Percentiles rank a stretch among this genome's conserved stretches.
Conservation (phyloP, 2,888 invertebrate species). For the Agrotis segetum region DNA sequence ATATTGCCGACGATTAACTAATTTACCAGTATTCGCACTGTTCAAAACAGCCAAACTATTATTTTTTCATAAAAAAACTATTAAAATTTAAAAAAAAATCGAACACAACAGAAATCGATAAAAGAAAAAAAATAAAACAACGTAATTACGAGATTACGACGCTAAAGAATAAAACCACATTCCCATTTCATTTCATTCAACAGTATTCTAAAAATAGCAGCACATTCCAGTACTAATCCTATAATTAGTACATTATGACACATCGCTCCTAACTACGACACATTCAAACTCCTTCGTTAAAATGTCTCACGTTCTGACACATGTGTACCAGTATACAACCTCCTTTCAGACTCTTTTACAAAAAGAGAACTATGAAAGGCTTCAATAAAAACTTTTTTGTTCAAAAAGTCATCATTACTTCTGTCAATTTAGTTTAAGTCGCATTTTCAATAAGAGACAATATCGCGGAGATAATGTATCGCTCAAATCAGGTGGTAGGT, state of each 20-base stretch:
- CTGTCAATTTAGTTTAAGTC: too few species aligned
- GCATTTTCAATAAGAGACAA: too few species aligned
- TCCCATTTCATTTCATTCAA: neutral
- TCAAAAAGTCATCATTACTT: too few species aligned
- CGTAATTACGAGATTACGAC: neutral
- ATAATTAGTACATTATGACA: slow-evolving; percentile 49
- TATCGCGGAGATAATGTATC: too few species aligned
- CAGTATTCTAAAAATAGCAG: slow-evolving; percentile 15
- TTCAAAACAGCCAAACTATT: too few species aligned
- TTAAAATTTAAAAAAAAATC: too few species aligned
- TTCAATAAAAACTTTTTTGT: slow-evolving; percentile 28
- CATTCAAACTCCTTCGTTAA: slow-evolving; percentile 53
- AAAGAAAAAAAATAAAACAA: neutral
- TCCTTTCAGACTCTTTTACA: slow-evolving; percentile 23
- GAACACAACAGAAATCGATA: too few species aligned
- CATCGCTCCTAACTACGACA: slow-evolving; percentile 30
- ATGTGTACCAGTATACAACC: slow-evolving; percentile 19
- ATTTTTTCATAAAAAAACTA: too few species aligned
- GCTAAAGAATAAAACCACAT: neutral
- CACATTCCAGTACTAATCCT: slow-evolving; percentile 2
- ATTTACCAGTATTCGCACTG: too few species aligned
- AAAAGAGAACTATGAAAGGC: slow-evolving; percentile 23
- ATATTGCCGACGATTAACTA: too few species aligned
- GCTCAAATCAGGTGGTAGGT: too few species aligned
- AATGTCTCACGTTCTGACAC: slow-evolving; percentile 50